Conservation (phyloP, 35 echinoderm and acorn worm genomes). For the Apostichopus japonicus region DNA sequence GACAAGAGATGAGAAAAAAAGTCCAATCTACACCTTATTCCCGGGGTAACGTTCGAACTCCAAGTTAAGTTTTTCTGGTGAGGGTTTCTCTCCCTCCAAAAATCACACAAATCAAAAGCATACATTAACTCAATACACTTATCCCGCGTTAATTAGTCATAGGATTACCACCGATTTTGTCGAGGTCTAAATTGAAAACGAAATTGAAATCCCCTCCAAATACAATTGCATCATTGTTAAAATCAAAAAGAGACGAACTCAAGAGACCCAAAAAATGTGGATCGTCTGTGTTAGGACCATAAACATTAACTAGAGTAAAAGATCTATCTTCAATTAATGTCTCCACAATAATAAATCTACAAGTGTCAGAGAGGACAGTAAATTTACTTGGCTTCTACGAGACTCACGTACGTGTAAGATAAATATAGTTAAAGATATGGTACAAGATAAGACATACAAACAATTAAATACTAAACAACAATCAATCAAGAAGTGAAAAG, state of each 20-base stretch:
- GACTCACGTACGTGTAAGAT: too few species aligned
- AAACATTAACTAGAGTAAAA: background rate
- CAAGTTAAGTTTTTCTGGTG: constrained; percentile 10
- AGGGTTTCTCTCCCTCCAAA: too few species aligned
- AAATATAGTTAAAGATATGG: too few species aligned
- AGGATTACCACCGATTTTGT: constrained; percentile 32
- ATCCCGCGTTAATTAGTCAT: background rate
- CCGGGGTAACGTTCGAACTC: constrained; percentile 4
- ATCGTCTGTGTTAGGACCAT: constrained; percentile 34
- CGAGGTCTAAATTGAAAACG: constrained; percentile 37
- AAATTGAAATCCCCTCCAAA: constrained; percentile 22
- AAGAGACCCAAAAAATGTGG: background rate
- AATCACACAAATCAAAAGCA: constrained; percentile 3
- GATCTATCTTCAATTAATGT: too few species aligned
- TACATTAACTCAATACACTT: constrained; percentile 16
- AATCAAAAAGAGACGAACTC: background rate
- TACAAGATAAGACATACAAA: too few species aligned
- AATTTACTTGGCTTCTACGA: too few species aligned
- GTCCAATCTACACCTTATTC: constrained; percentile 12
- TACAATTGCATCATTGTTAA: background rate
- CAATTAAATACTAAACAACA: too few species aligned
- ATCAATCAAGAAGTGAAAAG: too few species aligned
- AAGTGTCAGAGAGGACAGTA: background rate
- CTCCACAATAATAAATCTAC: background rate
- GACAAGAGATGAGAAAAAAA: constrained; percentile 25